Base-by-base conservation (phyloP, 2,888 invertebrate genomes). In the Gasteruption jaculator region DNA sequence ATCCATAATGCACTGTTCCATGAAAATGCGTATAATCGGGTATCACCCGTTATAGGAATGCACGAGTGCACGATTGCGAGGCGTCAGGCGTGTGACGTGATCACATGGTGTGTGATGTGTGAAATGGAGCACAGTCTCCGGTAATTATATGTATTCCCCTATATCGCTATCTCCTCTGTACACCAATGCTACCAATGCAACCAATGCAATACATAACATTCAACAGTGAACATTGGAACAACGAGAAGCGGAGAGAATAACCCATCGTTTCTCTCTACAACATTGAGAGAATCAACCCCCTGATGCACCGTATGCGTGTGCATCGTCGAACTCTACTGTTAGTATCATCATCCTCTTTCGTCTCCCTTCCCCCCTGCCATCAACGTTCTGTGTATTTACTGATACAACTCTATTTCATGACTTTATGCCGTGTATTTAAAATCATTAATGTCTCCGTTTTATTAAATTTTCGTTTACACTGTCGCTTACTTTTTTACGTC, bases 111-210 rank as follows among this genome's bases (percentile, higher is more conserved):
- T 56, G 61, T 53, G 61, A 65, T 60, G 61, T 63, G 65, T 63
- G 65, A 65, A 65, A 65, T 64, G 63, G 65, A 64, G 62, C 65
- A 59, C 58, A 49, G 51, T 43, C 50, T 58, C 55, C 58, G 59
- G 60, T 65, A 65, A 65, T 65, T 65, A 65, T 63, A 64, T 64
- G 65, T 61, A 62, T 63, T 62, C 59, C 60, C 58, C 60, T 57
- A 61, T 57, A 51, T 58, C 53, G 49, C 50, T 53, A 51, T 52
- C 52, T 48, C 50, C 41, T 35, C 48, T 44, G 49, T 48, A 48
- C 56, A 54, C 52, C 56, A 52, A 54, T 56, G 55, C 55, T 48
- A 30, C 38, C 35, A 35, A 10, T 6, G 30, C 24, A 37, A 32
- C 39, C 25, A 22, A 35, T 38, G 43, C 29, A 32, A 26, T 6